Conservation (phyloP, 2,888 invertebrate species). For the Thymelicus sylvestris region DNA sequence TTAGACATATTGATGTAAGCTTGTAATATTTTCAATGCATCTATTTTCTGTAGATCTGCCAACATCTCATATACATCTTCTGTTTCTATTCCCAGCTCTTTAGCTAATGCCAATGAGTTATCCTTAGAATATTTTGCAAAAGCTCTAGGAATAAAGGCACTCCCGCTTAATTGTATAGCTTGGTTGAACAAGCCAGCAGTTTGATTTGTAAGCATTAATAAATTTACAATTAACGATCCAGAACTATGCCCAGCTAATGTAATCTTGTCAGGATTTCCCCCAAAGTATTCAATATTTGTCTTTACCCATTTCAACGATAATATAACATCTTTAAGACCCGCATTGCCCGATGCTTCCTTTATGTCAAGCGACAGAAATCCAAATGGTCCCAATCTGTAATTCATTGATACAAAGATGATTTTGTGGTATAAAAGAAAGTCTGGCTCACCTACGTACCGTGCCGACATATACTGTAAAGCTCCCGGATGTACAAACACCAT, state of each 20-base stretch:
- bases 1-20: slow-evolving; percentile 46
- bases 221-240: slow-evolving; percentile 56
- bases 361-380: slow-evolving; percentile 58
- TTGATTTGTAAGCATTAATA: slow-evolving; percentile 53
- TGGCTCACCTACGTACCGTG: slow-evolving; percentile 51
- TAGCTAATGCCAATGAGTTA: slow-evolving; percentile 44
- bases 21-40: slow-evolving; percentile 47
- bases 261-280: slow-evolving; percentile 52
- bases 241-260: slow-evolving; percentile 60
- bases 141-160: slow-evolving; percentile 48
- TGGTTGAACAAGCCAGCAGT: slow-evolving; percentile 50
- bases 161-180: slow-evolving; percentile 50
- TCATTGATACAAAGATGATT: slow-evolving; percentile 20
- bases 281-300: slow-evolving; percentile 54
- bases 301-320: slow-evolving; percentile 56
- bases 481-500: slow-evolving; percentile 59
- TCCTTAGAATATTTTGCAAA: slow-evolving; percentile 45
- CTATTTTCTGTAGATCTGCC: slow-evolving; percentile 41
- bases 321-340: slow-evolving; percentile 60
- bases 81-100: slow-evolving; percentile 43
- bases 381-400: slow-evolving; percentile 57
- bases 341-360: slow-evolving; percentile 57
- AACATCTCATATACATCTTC: slow-evolving; percentile 40
- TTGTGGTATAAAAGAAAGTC: slow-evolving; percentile 44
- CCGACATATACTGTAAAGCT: slow-evolving; percentile 48